A percentile compares a stretch with the other conserved stretches of the same genome.
Evolutionary conservation across 2,797 vertebrate genomes (phyloP).

Genomic region (Sebastes vulpes): DNA sequence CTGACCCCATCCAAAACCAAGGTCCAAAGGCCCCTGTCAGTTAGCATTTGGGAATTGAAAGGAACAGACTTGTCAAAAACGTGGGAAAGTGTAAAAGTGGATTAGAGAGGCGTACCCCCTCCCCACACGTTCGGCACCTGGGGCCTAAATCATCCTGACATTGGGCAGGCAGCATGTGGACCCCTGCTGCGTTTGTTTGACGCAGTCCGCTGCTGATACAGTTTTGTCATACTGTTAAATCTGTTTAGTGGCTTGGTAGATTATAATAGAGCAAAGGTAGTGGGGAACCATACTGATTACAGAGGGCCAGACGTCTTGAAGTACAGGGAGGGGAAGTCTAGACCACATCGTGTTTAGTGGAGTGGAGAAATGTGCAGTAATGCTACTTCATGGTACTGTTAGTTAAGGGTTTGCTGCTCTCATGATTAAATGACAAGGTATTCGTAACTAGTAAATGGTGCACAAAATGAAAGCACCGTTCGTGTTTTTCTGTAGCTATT

Average conservation of each 20-base stretch:
- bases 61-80: conserved; percentile 68
- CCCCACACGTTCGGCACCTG: conserved; percentile 23
- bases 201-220: conserved; percentile 26
- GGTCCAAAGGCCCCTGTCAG: conserved; percentile 56
- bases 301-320: background rate
- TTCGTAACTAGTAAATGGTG: background rate
- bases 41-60: conserved; percentile 70
- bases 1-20: conserved; percentile 33
- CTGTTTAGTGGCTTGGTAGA: conserved; percentile 31
- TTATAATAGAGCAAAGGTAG: conserved; percentile 12
- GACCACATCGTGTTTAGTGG: background rate
- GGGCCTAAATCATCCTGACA: conserved; percentile 68
- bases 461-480: background rate
- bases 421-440: background rate
- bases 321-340: background rate
- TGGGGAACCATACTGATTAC: background rate
- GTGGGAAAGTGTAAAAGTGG: conserved; percentile 69
- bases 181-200: conserved; percentile 34
- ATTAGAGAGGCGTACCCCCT: conserved; percentile 59
- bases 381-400: background rate
- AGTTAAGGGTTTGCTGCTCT: background rate
- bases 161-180: conserved; percentile 48
- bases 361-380: background rate
- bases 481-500: background rate
- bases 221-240: conserved; percentile 52